phyloP scores from a whole-genome alignment of 2,113 vertebrate species.

The Equus quagga region DNA sequence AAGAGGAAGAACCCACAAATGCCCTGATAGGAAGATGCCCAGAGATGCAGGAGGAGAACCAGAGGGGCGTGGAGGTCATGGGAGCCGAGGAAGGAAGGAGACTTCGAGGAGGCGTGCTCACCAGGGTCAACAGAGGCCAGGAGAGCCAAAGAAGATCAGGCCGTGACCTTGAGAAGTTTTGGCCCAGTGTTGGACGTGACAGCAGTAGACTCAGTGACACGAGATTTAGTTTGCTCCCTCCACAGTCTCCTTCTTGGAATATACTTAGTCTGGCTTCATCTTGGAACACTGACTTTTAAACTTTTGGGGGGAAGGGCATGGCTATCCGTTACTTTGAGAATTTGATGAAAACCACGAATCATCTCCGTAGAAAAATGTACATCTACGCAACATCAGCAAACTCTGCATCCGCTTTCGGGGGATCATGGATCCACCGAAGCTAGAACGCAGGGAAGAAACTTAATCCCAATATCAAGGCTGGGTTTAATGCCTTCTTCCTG shows the following conservation, averaged over 20 bases:
- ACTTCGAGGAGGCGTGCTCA: not conserved
- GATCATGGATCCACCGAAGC: not conserved
- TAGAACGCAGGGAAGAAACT: not conserved
- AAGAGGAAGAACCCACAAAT: not conserved
- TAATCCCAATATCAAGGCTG: not conserved
- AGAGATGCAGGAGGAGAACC: not conserved
- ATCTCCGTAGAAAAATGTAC: not conserved
- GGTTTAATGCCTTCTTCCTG: not conserved
- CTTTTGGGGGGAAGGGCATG: not conserved
- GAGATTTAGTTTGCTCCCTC: not conserved
- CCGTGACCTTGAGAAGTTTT: not conserved
- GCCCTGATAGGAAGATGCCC: not conserved
- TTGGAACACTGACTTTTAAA: not conserved
- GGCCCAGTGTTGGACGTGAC: fast-evolving
- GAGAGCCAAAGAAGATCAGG: not conserved
- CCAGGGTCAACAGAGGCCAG: not conserved
- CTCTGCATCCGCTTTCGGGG: fast-evolving
- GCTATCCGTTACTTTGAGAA: not conserved
- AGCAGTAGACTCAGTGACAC: fast-evolving
- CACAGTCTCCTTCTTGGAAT: not conserved
- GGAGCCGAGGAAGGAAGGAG: not conserved
- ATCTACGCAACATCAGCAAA: fast-evolving
- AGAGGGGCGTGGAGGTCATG: not conserved
- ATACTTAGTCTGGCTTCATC: not conserved
- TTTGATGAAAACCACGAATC: not conserved